Evolutionary conservation across 2,797 vertebrate genomes (phyloP).

Genomic region (Lateolabrax maculatus): DNA sequence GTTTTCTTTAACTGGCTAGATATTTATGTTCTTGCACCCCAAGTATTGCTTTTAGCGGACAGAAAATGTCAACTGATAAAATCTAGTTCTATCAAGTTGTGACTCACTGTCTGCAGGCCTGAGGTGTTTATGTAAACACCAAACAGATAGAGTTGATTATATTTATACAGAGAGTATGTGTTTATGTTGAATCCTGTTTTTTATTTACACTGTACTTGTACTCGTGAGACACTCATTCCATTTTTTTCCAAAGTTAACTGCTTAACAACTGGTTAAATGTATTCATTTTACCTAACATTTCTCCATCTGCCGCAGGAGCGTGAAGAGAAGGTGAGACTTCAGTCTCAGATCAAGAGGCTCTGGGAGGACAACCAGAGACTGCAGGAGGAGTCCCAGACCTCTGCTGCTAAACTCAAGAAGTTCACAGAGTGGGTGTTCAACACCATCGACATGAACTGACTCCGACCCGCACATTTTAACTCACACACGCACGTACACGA

Average conservation of each 20-base stretch:
- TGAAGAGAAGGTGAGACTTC: slow-evolving; percentile 94
- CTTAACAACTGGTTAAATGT: not conserved
- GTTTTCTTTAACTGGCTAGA: slow-evolving; percentile 13
- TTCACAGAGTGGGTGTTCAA: slow-evolving; percentile 99
- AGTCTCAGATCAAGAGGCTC: slow-evolving; percentile 94
- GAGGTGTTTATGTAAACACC: slow-evolving; percentile 32
- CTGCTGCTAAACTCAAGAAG: slow-evolving; percentile 97
- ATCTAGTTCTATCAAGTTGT: not conserved
- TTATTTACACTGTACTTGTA: not conserved
- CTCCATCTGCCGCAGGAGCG: slow-evolving; percentile 87
- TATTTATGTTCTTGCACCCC: slow-evolving; percentile 24
- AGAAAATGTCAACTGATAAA: slow-evolving; percentile 43
- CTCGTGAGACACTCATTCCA: not conserved
- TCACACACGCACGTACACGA: slow-evolving; percentile 8
- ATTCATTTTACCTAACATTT: not conserved
- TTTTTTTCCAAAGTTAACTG: not conserved
- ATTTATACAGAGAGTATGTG: not conserved
- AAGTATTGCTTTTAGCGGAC: slow-evolving; percentile 14
- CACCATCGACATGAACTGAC: slow-evolving; percentile 98
- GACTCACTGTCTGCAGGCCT: slow-evolving; percentile 34
- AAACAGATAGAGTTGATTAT: slow-evolving; percentile 5
- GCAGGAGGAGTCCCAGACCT: slow-evolving; percentile 96
- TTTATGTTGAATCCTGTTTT: not conserved
- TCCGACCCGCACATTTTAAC: not conserved
- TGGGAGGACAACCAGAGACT: slow-evolving; percentile 97